phyloP scores from a whole-genome alignment of 2,113 vertebrate species.

The Tautogolabrus adspersus region DNA sequence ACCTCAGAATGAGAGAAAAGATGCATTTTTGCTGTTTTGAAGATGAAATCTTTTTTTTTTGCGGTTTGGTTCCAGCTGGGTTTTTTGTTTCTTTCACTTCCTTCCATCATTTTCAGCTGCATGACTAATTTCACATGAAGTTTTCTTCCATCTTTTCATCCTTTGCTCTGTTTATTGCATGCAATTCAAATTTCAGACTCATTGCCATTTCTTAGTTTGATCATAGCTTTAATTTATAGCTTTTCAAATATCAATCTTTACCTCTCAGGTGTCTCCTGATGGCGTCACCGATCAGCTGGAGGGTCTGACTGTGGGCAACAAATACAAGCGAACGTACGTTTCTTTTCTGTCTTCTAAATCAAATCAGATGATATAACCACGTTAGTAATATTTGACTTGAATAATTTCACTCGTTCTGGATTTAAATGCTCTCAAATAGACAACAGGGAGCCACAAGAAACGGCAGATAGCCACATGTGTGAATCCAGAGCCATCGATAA shows the following conservation, averaged over 20 bases:
- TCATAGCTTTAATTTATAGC: background rate
- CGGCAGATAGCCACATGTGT: too few species aligned
- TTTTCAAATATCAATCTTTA: background rate
- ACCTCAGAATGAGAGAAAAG: background rate
- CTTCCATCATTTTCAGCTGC: conserved; percentile 35
- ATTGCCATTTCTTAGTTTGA: too few species aligned
- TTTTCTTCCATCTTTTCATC: conserved; percentile 18
- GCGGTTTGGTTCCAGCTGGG: background rate
- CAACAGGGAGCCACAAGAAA: too few species aligned
- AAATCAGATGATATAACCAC: too few species aligned
- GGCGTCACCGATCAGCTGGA: conserved; percentile 51
- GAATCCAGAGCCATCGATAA: too few species aligned
- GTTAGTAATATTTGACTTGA: too few species aligned
- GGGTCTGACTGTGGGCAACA: conserved; percentile 69
- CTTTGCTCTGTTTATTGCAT: background rate
- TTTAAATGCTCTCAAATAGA: too few species aligned
- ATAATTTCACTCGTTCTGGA: too few species aligned
- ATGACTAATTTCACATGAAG: conserved; percentile 32
- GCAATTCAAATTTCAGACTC: background rate
- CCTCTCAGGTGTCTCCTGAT: conserved; percentile 67
- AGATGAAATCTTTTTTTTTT: background rate
- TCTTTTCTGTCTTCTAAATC: too few species aligned
- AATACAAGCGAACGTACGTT: conserved; percentile 81
- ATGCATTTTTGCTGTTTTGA: background rate
- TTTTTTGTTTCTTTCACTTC: background rate